These are phyloP conservation scores for Temnothorax curvispinosus DNA, from an alignment of 1,140 invertebrate species.

Conservation along the genomic window DNA sequence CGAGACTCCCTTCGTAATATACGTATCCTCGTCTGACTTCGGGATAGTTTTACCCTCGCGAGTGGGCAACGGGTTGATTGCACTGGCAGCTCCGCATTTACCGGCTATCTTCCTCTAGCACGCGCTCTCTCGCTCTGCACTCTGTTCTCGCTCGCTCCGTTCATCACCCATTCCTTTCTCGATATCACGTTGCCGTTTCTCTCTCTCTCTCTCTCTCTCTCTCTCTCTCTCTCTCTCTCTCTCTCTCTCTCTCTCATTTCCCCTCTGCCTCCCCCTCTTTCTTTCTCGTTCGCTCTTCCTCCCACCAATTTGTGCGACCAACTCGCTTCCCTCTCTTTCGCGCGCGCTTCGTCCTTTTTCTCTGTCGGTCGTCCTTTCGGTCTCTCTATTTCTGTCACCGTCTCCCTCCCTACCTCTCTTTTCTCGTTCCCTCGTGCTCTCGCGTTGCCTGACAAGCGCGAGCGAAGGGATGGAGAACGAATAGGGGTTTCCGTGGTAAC, in stretches of 20 bases:
- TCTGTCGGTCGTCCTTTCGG: constrained; percentile 58
- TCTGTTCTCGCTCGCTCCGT: constrained; percentile 57
- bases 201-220: constrained; percentile 56
- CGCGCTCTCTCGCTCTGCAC: constrained; percentile 41
- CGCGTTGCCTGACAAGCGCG: constrained; percentile 53
- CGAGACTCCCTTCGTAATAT: constrained; percentile 69
- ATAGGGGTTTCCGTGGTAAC: constrained; percentile 85
- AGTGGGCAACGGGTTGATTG: constrained; percentile 84
- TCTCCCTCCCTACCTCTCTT: constrained; percentile 48
- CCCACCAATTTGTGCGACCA: constrained; percentile 23
- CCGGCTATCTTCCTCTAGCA: constrained; percentile 71
- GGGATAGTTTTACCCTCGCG: constrained; percentile 83
- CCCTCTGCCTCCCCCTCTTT: constrained; percentile 54
- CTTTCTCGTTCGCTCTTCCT: constrained; percentile 60
- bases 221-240: constrained; percentile 53
- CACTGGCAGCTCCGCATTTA: constrained; percentile 81
- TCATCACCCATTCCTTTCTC: constrained; percentile 47
- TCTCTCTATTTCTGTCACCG: constrained; percentile 63
- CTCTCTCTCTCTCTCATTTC: constrained; percentile 46
- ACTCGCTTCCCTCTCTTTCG: constrained; percentile 58
- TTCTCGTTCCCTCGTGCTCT: constrained; percentile 65
- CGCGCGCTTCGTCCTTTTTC: constrained; percentile 60
- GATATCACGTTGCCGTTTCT: constrained; percentile 47
- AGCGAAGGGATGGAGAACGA: constrained; percentile 78
- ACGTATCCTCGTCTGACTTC: constrained; percentile 79